These are phyloP conservation scores for Crocodylus rhombifer DNA, from an alignment of 2,797 vertebrate species.

Conservation along the genomic window DNA sequence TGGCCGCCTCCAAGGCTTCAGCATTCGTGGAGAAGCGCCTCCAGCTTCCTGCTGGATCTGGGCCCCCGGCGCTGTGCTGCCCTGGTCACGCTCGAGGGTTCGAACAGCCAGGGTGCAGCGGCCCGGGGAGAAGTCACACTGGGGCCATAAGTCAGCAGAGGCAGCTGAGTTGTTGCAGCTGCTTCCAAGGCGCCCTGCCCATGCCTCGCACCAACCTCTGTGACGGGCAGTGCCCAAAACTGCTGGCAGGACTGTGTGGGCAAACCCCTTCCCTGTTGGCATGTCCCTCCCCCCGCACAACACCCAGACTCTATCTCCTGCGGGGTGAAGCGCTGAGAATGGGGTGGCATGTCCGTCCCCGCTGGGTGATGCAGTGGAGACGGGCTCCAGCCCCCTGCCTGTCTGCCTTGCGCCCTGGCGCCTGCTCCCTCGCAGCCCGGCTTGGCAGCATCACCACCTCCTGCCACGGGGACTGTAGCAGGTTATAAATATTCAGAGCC, in stretches of 20 bases:
- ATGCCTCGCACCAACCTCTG: neutral
- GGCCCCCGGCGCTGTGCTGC: no score
- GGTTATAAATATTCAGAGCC: conserved; percentile 77
- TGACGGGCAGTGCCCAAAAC: neutral
- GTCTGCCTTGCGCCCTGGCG: no score
- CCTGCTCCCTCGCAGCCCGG: conserved; percentile 30
- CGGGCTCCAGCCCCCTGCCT: no score
- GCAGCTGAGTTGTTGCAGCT: rapidly evolving
- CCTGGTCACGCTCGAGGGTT: neutral
- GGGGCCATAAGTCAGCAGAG: neutral
- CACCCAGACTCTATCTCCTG: neutral
- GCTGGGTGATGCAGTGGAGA: no score
- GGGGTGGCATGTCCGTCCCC: neutral
- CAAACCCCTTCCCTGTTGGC: neutral
- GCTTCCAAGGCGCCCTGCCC: neutral
- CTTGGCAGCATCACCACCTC: conserved; percentile 5
- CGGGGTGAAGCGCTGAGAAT: neutral
- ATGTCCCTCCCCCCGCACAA: neutral
- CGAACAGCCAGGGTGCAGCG: rapidly evolving
- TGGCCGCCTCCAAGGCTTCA: neutral
- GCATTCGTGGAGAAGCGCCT: neutral
- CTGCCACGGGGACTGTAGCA: conserved; percentile 28
- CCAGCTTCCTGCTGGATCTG: neutral
- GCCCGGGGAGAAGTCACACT: neutral
- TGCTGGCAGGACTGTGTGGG: neutral